A percentile compares a stretch with the other conserved stretches of the same genome.
phyloP scores from a whole-genome alignment of 92 coral and sea anemone species.

The Phymanthus crucifer region DNA sequence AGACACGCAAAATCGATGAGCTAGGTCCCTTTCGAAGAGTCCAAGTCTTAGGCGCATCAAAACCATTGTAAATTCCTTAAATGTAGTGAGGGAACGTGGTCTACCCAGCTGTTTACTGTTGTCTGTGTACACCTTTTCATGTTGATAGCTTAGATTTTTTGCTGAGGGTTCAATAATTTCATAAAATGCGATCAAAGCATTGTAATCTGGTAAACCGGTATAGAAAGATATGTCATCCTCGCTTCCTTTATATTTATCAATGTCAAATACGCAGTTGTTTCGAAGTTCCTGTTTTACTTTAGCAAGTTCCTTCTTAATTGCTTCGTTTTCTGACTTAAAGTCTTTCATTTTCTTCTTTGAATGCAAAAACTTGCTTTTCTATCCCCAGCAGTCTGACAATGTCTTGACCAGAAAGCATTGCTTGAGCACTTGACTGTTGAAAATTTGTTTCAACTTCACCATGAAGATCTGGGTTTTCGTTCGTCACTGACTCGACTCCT shows the following conservation, averaged over 20 bases:
- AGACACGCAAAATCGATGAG: too few relatives aligned
- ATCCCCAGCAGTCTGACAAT: too few relatives aligned
- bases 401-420: too few relatives aligned
- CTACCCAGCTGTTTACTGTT: conserved; percentile 32
- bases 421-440: too few relatives aligned
- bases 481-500: too few relatives aligned
- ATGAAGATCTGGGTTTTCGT: too few relatives aligned
- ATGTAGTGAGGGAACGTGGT: conserved; percentile 20
- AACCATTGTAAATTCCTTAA: conserved; percentile 15
- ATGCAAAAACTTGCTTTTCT: conserved; percentile 21
- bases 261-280: conserved; percentile 34
- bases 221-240: conserved; percentile 57
- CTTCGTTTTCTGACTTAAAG: too few relatives aligned
- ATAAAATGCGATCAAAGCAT: conserved; percentile 29
- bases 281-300: conserved; percentile 3
- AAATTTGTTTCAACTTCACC: too few relatives aligned
- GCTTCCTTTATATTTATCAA: conserved; percentile 39
- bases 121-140: conserved; percentile 44
- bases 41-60: too few relatives aligned
- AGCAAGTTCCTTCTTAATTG: conserved; percentile 25
- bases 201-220: conserved; percentile 49
- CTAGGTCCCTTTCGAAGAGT: too few relatives aligned
- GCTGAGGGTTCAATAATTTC: conserved; percentile 30
- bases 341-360: conserved; percentile 39
- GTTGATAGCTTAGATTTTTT: conserved; percentile 47